phyloP scores from a whole-genome alignment of 30 jellyfish, hydroid and myxozoan species.

The Cassiopea andromeda region DNA sequence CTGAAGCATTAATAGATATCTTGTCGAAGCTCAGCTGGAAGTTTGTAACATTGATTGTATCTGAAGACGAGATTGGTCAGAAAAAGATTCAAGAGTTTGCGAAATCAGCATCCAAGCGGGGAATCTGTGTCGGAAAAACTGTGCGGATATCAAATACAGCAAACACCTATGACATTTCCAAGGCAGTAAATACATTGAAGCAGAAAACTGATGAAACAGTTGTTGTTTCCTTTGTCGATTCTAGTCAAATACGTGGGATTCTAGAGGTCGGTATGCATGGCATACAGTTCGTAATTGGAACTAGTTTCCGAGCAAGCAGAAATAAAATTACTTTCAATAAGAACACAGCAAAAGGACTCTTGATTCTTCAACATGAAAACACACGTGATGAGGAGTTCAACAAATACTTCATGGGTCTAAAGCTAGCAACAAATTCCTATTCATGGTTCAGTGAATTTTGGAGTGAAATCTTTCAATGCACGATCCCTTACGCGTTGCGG shows the following conservation, averaged over 20 bases:
- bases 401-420: constrained; percentile 27
- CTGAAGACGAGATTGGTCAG: constrained; percentile 64
- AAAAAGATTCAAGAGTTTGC: constrained; percentile 20
- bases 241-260: constrained; percentile 48
- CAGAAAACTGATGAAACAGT: constrained; percentile 22
- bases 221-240: constrained; percentile 39
- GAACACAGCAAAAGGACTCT: constrained; percentile 4
- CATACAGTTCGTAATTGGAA: background rate
- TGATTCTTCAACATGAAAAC: constrained; percentile 3
- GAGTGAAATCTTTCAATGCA: constrained; percentile 75
- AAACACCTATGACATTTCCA: background rate
- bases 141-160: constrained; percentile 35
- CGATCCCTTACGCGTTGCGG: background rate
- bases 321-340: background rate
- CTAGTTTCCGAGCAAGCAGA: constrained; percentile 30
- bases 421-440: constrained; percentile 1
- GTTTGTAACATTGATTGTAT: constrained; percentile 56
- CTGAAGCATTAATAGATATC: constrained; percentile 52
- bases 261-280: constrained; percentile 22
- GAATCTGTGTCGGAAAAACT: constrained; percentile 41
- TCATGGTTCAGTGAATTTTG: constrained; percentile 73
- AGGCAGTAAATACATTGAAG: background rate
- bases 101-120: background rate
- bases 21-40: constrained; percentile 58
- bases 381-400: constrained; percentile 5